phyloP scores from a whole-genome alignment of 2,888 invertebrate genomes.

The Drosophila prolongata region DNA sequence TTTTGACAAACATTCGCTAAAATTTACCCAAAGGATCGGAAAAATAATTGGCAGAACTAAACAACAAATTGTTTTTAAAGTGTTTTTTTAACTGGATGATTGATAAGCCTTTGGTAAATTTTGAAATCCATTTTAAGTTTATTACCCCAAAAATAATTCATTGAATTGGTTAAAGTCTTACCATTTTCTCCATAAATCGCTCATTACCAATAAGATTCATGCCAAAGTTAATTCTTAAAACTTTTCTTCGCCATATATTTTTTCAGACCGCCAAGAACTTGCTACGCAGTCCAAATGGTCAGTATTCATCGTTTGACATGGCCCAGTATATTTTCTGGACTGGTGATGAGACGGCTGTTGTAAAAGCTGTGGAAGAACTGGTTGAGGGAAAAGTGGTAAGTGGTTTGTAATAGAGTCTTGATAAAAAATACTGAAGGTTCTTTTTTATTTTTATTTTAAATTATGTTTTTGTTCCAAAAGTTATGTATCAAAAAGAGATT shows the following conservation, averaged over 20 bases:
- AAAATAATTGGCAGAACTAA: too few species aligned
- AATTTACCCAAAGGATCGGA: too few species aligned
- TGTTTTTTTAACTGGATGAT: too few species aligned
- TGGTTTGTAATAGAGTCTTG: not conserved
- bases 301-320: constrained; percentile 91
- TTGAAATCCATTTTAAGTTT: too few species aligned
- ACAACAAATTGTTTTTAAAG: too few species aligned
- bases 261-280: constrained; percentile 85
- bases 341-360: constrained; percentile 91
- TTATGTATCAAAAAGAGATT: not conserved
- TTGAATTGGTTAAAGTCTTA: too few species aligned
- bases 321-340: constrained; percentile 94
- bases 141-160: too few species aligned
- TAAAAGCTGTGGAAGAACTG: constrained; percentile 90
- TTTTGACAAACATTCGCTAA: too few species aligned
- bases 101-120: too few species aligned
- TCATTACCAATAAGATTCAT: not conserved
- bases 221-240: fast-evolving
- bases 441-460: not conserved
- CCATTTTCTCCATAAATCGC: not conserved
- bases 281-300: constrained; percentile 86
- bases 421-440: not conserved
- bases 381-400: constrained; percentile 90
- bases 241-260: not conserved
- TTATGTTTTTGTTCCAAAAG: not conserved